phyloP scores from a whole-genome alignment of 2,113 vertebrate species.

The Callaeas wilsoni region DNA sequence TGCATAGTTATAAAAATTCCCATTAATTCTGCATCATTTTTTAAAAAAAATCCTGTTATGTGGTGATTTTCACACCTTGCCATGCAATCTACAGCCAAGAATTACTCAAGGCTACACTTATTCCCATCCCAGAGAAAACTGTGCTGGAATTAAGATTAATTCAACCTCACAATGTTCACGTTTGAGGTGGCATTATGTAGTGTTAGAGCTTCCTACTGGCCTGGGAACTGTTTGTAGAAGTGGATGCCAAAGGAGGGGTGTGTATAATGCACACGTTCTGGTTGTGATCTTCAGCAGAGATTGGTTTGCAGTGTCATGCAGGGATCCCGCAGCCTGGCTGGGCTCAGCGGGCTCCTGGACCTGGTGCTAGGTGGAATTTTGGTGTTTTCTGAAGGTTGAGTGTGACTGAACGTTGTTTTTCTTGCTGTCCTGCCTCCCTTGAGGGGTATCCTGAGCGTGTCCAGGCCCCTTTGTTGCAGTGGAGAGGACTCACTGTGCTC shows the following conservation, averaged over 20 bases:
- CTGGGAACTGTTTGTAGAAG: neutral
- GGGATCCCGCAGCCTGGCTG: neutral
- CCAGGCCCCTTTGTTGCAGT: neutral
- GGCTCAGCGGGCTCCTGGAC: accelerated
- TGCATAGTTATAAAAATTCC: neutral
- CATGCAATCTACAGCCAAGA: neutral
- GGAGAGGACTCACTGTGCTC: neutral
- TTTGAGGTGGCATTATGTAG: neutral
- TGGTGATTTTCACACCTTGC: neutral
- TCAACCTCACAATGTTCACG: accelerated
- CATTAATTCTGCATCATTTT: neutral
- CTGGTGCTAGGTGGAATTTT: accelerated
- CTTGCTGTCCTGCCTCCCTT: neutral
- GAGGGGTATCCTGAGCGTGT: neutral
- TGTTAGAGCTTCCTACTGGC: neutral
- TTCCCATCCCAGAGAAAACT: neutral
- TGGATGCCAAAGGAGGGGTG: neutral
- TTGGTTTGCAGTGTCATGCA: accelerated
- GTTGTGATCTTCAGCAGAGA: neutral
- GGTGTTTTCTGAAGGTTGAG: neutral
- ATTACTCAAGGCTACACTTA: neutral
- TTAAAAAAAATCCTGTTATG: neutral
- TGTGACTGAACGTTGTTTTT: neutral
- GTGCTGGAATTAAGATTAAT: neutral
- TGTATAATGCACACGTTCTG: accelerated